Base-by-base conservation (phyloP, 2,113 vertebrate genomes). In the Empidonax traillii region DNA sequence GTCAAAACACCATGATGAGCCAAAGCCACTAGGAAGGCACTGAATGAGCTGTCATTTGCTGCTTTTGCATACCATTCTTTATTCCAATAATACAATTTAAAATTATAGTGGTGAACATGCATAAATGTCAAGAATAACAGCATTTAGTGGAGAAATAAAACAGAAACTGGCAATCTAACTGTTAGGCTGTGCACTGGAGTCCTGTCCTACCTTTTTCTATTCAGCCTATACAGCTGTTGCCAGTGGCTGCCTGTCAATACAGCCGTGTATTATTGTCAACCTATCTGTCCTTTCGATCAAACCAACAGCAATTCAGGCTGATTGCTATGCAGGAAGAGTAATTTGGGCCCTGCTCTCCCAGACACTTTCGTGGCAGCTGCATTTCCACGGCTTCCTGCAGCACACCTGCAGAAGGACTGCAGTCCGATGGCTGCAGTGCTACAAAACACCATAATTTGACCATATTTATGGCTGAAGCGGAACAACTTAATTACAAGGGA, bases 361-460 rank as follows among this genome's bases (percentile, higher is more conserved):
- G 56, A 28, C n/a, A 4, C 37, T 88, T 51, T n/a, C 3, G 20
- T 66, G 78, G 87, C 91, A 97, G 94, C 90, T 97, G 96, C 89
- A 93, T 92, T 96, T 95, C 87, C 91, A 92, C 41, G 85, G 86
- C 83, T 95, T 92, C 43, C 79, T 94, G 94, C 91, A 94, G 91
- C 96, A 90, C 93, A 96, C 96, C 96, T 97, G 96, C 96, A 89
- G 77, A 72, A 85, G 85, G 69, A 49, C 75, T 20, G 90, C 84
- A 74, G 63, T 59, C 90, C 41, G 24, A 46, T 0, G 56, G 78
- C 80, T 61, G 72, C 87, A 52, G 46, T 33, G 65, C 84, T 67
- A 43, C 27, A 78, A 81, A 92, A 94, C 6, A 35, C 22, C 53
- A 2, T 23, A 23, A 55, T 66, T 52, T 39, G 28, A 10, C 14